A percentile compares a stretch with the other conserved stretches of the same genome.
Conservation (phyloP, 2,888 invertebrate genomes). For the Patella ulyssiponensis region DNA sequence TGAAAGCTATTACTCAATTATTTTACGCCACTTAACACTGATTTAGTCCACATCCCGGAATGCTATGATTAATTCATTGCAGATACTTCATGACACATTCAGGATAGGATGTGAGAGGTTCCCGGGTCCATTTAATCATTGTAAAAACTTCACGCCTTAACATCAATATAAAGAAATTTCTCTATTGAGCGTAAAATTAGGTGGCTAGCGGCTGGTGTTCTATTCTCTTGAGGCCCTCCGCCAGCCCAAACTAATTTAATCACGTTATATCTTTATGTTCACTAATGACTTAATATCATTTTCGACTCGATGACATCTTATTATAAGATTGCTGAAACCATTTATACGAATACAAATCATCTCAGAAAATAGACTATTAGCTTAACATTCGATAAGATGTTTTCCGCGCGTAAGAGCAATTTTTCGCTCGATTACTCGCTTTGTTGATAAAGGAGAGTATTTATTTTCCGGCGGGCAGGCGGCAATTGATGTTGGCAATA, state of each 20-base stretch:
- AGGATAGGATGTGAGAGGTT: slow-evolving; percentile 22
- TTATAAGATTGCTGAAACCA: slow-evolving; percentile 33
- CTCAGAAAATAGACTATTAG: slow-evolving; percentile 34
- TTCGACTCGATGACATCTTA: slow-evolving; percentile 31
- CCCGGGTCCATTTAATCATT: slow-evolving; percentile 41
- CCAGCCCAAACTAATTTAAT: slow-evolving; percentile 34
- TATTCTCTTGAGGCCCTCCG: background rate
- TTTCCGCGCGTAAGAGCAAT: slow-evolving; percentile 36
- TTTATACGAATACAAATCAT: slow-evolving; percentile 38
- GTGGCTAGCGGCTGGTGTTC: slow-evolving; percentile 18
- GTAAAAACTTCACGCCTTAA: slow-evolving; percentile 40
- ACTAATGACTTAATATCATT: slow-evolving; percentile 35
- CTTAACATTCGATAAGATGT: slow-evolving; percentile 35
- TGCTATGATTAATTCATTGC: slow-evolving; percentile 37
- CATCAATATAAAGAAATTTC: slow-evolving; percentile 43
- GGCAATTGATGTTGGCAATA: slow-evolving; percentile 20
- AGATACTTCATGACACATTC: slow-evolving; percentile 25
- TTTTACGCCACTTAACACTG: slow-evolving; percentile 38
- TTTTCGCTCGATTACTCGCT: slow-evolving; percentile 35
- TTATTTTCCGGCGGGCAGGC: slow-evolving; percentile 24
- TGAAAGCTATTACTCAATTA: slow-evolving; percentile 35
- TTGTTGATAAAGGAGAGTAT: slow-evolving; percentile 30
- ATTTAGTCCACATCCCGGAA: slow-evolving; percentile 34
- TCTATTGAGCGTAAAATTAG: slow-evolving; percentile 44
- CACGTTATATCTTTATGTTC: slow-evolving; percentile 39